These are phyloP conservation scores for Lasioglossum baleicum DNA, from an alignment of 1,140 invertebrate species.

Conservation along the genomic window DNA sequence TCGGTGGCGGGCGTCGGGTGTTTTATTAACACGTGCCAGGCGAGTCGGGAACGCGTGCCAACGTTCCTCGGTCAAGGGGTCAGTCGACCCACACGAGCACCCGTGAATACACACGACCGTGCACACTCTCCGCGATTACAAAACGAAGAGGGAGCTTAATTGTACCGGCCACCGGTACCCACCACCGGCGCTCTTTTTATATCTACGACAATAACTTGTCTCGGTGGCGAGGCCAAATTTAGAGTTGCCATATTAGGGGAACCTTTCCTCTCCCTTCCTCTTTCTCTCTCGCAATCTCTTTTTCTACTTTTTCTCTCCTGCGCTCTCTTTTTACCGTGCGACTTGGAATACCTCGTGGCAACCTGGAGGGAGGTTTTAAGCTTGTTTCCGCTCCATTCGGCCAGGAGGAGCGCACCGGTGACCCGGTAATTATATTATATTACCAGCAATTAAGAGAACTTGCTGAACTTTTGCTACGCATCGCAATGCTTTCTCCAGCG, in stretches of 20 bases:
- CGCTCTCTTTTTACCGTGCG: background rate
- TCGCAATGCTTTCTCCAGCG: constrained; percentile 24
- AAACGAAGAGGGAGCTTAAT: constrained; percentile 50
- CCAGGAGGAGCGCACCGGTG: background rate
- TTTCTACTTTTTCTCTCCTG: no score
- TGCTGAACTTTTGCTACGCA: constrained; percentile 23
- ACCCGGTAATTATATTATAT: constrained; percentile 42
- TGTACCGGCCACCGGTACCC: constrained; percentile 13
- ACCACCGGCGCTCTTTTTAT: constrained; percentile 29
- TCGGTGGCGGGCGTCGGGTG: constrained; percentile 22
- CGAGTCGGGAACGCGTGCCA: constrained; percentile 52
- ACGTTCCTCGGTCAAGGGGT: constrained; percentile 56
- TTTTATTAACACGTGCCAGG: constrained; percentile 60
- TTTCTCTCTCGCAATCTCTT: background rate
- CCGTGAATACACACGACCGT: background rate
- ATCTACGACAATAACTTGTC: constrained; percentile 47
- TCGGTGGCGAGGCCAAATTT: constrained; percentile 40
- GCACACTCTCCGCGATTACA: constrained; percentile 25
- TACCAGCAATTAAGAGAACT: constrained; percentile 39
- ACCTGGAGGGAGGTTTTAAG: background rate
- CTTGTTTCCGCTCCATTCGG: constrained; percentile 34
- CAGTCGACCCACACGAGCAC: constrained; percentile 32
- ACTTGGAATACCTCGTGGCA: constrained; percentile 22
- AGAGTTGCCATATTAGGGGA: constrained; percentile 32
- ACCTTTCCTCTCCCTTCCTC: background rate